These are phyloP conservation scores for Drosophila picticornis DNA, from an alignment of 2,888 invertebrate genomes.

Conservation along the genomic window DNA sequence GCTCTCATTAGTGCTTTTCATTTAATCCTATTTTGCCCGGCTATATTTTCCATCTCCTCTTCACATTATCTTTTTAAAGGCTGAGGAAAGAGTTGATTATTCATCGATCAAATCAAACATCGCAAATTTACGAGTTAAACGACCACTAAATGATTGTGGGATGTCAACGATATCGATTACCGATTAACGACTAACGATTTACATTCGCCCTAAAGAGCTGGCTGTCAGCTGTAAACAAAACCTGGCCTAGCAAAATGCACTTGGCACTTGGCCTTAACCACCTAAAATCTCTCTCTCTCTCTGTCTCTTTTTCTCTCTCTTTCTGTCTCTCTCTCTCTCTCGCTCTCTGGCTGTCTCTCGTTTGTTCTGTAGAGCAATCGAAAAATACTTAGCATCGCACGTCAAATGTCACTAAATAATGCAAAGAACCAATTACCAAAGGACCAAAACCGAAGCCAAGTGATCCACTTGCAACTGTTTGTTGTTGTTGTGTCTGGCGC, in stretches of 20 bases:
- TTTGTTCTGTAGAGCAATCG: conserved; percentile 35
- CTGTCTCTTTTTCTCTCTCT: not conserved
- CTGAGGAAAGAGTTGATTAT: no score
- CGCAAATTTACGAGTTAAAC: no score
- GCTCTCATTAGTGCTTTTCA: not conserved
- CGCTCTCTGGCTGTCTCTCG: not conserved
- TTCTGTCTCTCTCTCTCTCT: not conserved
- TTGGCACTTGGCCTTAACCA: conserved; percentile 5
- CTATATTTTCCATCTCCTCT: no score
- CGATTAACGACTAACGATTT: not conserved
- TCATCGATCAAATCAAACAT: no score
- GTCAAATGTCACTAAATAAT: conserved; percentile 58
- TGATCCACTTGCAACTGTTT: conserved; percentile 56
- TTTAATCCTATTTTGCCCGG: no score
- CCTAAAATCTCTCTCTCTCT: not conserved
- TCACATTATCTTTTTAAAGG: no score
- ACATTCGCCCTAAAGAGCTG: not conserved
- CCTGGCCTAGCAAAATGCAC: conserved; percentile 9
- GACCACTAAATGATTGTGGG: not conserved
- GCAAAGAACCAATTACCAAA: conserved; percentile 55
- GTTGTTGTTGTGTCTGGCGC: conserved; percentile 22
- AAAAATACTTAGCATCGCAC: conserved; percentile 64
- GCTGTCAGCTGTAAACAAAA: not conserved
- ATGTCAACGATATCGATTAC: conserved; percentile 7
- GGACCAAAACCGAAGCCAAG: conserved; percentile 41